Conservation (phyloP, 1,140 invertebrate species). For the Augochlora pura region DNA sequence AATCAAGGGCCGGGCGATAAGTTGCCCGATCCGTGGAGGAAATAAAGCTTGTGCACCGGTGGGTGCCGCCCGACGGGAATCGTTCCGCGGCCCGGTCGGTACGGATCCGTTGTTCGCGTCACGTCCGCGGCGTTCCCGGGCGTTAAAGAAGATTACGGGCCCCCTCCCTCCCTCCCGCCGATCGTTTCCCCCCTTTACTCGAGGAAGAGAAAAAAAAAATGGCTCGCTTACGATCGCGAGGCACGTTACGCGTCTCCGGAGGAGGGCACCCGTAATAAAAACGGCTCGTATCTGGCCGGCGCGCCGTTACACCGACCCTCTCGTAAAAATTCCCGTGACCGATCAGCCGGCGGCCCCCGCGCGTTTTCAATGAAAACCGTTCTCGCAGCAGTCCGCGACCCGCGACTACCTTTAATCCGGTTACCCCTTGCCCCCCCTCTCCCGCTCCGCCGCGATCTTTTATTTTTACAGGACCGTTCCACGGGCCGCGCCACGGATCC, state of each 20-base stretch:
- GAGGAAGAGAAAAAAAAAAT: constrained; percentile 7
- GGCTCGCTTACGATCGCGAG: constrained; percentile 38
- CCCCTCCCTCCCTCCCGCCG: too few relatives aligned
- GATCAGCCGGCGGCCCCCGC: constrained; percentile 13
- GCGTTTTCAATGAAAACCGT: constrained; percentile 22
- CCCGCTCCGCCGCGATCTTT: too few relatives aligned
- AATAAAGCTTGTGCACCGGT: constrained; percentile 2
- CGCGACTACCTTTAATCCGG: neutral
- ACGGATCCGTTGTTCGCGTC: constrained; percentile 30
- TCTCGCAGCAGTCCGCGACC: neutral
- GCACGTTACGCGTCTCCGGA: constrained; percentile 45
- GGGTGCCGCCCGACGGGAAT: neutral
- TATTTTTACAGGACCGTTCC: neutral
- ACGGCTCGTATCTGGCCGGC: constrained; percentile 12
- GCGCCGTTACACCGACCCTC: constrained; percentile 19
- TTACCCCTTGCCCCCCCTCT: too few relatives aligned
- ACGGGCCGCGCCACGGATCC: too few relatives aligned
- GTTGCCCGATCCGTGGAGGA: neutral
- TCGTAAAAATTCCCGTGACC: constrained; percentile 44
- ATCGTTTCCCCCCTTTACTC: too few relatives aligned
- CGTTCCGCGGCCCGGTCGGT: constrained; percentile 20
- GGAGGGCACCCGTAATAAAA: constrained; percentile 38
- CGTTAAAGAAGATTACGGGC: constrained; percentile 33
- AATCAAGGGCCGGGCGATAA: neutral
- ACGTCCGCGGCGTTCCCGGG: constrained; percentile 17